phyloP scores from a whole-genome alignment of 1,140 invertebrate genomes.

The Pseudachorutes palmiensis region DNA sequence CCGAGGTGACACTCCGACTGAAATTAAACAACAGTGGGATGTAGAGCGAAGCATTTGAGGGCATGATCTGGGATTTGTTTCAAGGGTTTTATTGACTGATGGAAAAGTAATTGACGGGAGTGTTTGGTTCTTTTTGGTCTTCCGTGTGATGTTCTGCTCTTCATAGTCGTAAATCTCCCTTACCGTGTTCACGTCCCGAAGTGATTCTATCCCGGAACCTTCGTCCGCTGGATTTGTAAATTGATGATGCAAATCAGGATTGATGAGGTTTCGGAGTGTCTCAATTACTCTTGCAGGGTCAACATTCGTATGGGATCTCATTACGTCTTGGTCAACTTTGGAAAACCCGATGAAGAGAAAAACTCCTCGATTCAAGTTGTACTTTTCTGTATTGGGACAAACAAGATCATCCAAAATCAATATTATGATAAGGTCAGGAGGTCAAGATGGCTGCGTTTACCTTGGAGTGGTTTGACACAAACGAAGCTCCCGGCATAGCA shows the following conservation, averaged over 20 bases:
- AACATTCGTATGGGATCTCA: slow-evolving; percentile 66
- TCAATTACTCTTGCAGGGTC: slow-evolving; percentile 69
- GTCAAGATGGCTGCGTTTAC: too few species aligned
- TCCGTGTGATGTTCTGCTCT: too few species aligned
- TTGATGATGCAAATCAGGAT: slow-evolving; percentile 31
- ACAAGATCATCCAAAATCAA: not conserved
- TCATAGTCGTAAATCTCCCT: slow-evolving; percentile 15
- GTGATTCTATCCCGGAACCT: slow-evolving; percentile 22
- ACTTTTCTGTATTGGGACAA: slow-evolving; percentile 52
- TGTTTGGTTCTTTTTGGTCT: too few species aligned
- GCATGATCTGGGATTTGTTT: not conserved
- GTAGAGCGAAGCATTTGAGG: not conserved
- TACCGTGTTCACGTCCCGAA: slow-evolving; percentile 35
- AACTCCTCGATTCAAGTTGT: slow-evolving; percentile 67
- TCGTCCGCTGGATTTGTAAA: slow-evolving; percentile 30
- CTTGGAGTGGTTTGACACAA: slow-evolving; percentile 75
- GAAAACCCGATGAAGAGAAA: slow-evolving; percentile 82
- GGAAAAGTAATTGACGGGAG: not conserved
- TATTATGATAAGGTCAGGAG: too few species aligned
- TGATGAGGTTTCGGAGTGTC: slow-evolving; percentile 53
- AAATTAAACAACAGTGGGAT: slow-evolving; percentile 41
- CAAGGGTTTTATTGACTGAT: not conserved
- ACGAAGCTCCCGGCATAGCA: slow-evolving; percentile 84
- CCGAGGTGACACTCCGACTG: slow-evolving; percentile 73
- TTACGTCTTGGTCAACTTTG: slow-evolving; percentile 70